Evolutionary conservation across 2,113 vertebrate species (phyloP).

Genomic region (Campylomormyrus tamandua): DNA sequence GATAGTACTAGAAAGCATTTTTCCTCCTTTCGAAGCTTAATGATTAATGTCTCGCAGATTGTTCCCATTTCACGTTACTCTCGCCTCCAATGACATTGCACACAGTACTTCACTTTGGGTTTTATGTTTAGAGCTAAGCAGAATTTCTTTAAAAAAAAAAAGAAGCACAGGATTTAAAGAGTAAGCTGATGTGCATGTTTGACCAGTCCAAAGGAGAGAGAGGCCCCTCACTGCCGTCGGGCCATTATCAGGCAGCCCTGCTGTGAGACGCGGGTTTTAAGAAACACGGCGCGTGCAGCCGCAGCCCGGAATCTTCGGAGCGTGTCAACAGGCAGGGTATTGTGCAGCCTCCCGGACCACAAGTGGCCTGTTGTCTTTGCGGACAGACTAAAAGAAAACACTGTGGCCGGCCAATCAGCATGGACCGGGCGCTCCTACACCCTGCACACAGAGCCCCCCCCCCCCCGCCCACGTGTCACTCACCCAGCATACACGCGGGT

Average conservation of each 20-base stretch:
- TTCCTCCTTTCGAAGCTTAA: not conserved
- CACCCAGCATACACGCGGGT: not conserved
- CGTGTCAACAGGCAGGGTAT: not conserved
- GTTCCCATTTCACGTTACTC: not conserved
- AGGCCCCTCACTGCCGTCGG: not conserved
- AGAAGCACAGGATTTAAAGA: not conserved
- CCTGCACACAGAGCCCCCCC: not conserved
- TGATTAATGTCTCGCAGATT: not conserved
- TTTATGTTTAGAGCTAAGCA: not conserved
- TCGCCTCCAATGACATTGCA: not conserved
- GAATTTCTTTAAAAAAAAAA: not conserved
- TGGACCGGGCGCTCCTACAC: not conserved
- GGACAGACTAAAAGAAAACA: slow-evolving; percentile 1
- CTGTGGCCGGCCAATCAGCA: not conserved
- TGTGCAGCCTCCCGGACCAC: not conserved
- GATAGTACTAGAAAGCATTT: not conserved
- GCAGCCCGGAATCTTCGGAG: not conserved
- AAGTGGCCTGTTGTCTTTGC: not conserved
- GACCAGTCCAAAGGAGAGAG: not conserved
- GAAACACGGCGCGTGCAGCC: not conserved
- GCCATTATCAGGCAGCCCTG: not conserved
- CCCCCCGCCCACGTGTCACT: not conserved
- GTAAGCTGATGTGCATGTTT: not conserved
- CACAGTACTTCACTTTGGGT: not conserved
- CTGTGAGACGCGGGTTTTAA: not conserved